Evolutionary conservation across 2,888 invertebrate species (phyloP), one percentile per base, ranked within the genome.

Genomic region (Frankliniella fusca): DNA sequence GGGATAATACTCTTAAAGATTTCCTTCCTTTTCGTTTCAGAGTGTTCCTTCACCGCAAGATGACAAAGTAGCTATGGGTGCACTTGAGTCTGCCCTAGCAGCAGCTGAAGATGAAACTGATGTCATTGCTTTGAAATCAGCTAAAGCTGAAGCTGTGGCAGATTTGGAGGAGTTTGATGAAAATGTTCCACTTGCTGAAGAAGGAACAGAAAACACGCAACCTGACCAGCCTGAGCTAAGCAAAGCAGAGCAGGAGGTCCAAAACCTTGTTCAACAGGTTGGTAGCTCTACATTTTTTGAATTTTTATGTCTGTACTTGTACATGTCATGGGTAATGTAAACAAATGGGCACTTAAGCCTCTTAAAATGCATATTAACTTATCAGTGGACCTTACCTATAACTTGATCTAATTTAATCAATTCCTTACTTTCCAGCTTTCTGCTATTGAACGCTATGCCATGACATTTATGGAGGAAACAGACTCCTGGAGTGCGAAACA

Each of bases 101-200:
- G 94, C 95, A 82, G 97, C 95, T 81, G 98, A 98, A 89, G 98
- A 98, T 89, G 98, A 97, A 87, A 94, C 94, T 83, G 98, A 98
- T 89, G 97, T 96, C 28, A 93, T 94, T 85, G 98, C 98, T 12
- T 96, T 97, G 0, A 92, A 92, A 86, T 94, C 93, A 0, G 97
- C 97, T 5, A 94, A 95, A 86, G 96, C 95, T 8, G 98, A 98
- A 89, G 95, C 93, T 70, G 93, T 94, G 84, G 94, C 94, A 20
- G 96, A 97, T 88, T 91, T 97, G 85, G 97, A 96, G 0, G 98
- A 98, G 89, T 98, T 98, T 89, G 98, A 98, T 89, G 98, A 98
- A 89, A 94, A 93, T 86, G 95, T 97, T 89, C 97, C 97, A 80
- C 91, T 96, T 85, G 95, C 95, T 83, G 95, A 94, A 82, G 91